Evolutionary conservation across 1,140 invertebrate species (phyloP), one percentile per base, ranked within the genome.

Genomic region (Proales similis): DNA sequence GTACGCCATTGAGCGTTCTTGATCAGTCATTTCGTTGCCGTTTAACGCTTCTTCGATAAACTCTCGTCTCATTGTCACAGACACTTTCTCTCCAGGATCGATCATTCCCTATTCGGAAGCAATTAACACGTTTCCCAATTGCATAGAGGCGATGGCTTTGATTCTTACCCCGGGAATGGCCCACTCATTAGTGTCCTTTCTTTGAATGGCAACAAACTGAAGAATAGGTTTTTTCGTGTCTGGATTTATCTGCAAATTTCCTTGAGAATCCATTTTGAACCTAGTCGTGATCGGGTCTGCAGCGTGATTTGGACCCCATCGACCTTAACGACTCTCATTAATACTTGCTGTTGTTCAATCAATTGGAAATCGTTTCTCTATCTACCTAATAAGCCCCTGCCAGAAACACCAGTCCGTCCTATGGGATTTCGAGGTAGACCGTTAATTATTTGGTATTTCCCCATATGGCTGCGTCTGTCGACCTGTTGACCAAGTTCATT

Each of bases 301-400:
- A 6, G 89, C 89, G 79, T 91, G 88, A 75, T 91, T 92, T 6
- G 87, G 87, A 4, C 88, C 89, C 87, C 88, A 92, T 26, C 84
- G 79, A 0, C 88, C 88, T 57, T 22, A 24, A 57, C 26, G 2
- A 39, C 26, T 42, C 11, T 19, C 17, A 22, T 24, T 22, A 5
- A 57, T 5, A 57, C 26, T 48, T 30, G 29, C 4, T 22, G 14
- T 9, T 12, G 27, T 4, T 12, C 26, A 0, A 26, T 7, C 26
- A 22, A 6, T 57, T 42, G n/a, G 24, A n/a, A 14, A 57, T 1
- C 33, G 11, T n/a, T n/a, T n/a, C n/a, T n/a, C n/a, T n/a, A n/a
- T n/a, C n/a, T n/a, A 62, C 61, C 61, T 9, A 93, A 73, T 1
- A 84, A 29, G 9, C 57, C 57, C 38, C 53, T n/a, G 20, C 46